These are phyloP conservation scores for Callorhinus ursinus DNA, from an alignment of 2,113 vertebrate species.

Conservation along the genomic window DNA sequence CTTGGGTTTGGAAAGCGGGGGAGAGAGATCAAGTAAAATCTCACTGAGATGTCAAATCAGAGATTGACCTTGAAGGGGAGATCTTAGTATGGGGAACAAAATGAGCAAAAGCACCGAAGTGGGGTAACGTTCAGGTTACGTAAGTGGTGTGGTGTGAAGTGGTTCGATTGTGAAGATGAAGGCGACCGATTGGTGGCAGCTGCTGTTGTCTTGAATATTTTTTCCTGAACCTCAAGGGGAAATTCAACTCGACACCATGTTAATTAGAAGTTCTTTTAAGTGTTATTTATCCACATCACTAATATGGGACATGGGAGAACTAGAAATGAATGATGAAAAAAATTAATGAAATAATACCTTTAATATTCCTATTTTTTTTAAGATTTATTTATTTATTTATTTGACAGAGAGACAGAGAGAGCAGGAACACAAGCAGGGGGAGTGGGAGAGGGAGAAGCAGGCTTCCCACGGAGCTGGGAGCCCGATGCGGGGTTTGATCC, in stretches of 20 bases:
- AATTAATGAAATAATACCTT: background rate
- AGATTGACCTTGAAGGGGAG: background rate
- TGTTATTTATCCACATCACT: background rate
- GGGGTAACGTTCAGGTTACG: no score
- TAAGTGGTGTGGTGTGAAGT: background rate
- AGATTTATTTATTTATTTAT: no score
- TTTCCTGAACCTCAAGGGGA: background rate
- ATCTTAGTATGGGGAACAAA: background rate
- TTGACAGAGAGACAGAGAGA: no score
- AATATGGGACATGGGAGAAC: background rate
- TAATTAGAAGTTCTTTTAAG: conserved; percentile 2
- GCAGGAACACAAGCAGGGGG: no score
- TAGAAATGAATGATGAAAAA: conserved; percentile 26
- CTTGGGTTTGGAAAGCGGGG: background rate
- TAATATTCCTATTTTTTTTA: background rate
- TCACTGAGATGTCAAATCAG: background rate
- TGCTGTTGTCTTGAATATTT: background rate
- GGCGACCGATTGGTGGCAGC: background rate
- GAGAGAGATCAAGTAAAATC: background rate
- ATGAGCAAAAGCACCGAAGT: background rate
- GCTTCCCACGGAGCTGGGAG: no score
- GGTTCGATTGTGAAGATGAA: background rate
- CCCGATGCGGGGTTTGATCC: no score
- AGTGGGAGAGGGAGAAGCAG: no score
- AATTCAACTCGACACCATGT: background rate